Evolutionary conservation across 2,888 invertebrate species (phyloP).

Genomic region (Plagodis pulveraria): DNA sequence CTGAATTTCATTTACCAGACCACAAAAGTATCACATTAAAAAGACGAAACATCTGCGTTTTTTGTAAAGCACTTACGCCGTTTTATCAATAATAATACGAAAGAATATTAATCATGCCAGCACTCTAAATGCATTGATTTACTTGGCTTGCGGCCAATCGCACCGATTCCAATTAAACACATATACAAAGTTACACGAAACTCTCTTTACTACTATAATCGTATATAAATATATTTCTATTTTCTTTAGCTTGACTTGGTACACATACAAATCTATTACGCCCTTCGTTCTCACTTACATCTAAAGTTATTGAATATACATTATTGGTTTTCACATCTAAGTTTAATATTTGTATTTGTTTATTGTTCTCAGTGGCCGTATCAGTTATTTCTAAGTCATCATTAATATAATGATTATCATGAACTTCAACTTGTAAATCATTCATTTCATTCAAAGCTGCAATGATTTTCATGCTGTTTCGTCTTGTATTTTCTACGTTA

Average conservation of each 20-base stretch:
- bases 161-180: conserved; percentile 46
- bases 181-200: conserved; percentile 64
- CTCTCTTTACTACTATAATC: conserved; percentile 80
- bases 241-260: conserved; percentile 65
- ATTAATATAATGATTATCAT: conserved; percentile 47
- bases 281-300: conserved; percentile 69
- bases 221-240: conserved; percentile 81
- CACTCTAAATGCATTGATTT: conserved; percentile 57
- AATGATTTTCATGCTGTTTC: conserved; percentile 80
- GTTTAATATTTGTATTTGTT: conserved; percentile 81
- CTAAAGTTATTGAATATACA: conserved; percentile 80
- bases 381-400: conserved; percentile 48
- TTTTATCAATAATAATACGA: background rate
- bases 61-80: background rate
- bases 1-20: conserved; percentile 25
- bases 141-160: conserved; percentile 54
- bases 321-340: conserved; percentile 80
- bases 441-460: conserved; percentile 70
- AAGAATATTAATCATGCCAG: conserved; percentile 20
- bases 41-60: background rate
- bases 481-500: conserved; percentile 74
- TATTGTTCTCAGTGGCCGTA: conserved; percentile 73
- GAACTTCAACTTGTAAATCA: conserved; percentile 48
- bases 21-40: background rate
- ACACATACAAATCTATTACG: conserved; percentile 76